Base-by-base conservation (phyloP, 1,140 invertebrate genomes). In the Bombus soroeensis region DNA sequence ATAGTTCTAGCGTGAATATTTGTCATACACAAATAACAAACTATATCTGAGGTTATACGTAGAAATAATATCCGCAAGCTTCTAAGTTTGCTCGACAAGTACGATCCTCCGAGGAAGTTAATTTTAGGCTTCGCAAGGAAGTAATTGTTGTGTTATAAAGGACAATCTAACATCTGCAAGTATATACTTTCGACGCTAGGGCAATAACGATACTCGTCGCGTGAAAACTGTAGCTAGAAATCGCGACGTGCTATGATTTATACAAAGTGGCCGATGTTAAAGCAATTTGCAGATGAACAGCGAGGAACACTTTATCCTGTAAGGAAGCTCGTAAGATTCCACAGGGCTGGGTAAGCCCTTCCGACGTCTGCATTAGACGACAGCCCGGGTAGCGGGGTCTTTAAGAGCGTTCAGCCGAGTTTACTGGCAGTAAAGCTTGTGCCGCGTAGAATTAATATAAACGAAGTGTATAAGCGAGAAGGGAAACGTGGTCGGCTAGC, bases 401-500 rank as follows among this genome's bases (percentile, higher is more conserved):
- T 85, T 80, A 80, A 80, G 68, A 76, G 76, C 22, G 77, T 72
- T 85, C 76, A 47, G 39, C 25, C 32, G 68, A 62, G 83, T 80
- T 85, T 85, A 85, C 83, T 37, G 76, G 47, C 68, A 77, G 83
- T 80, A 85, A 85, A 85, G 76, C 76, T 68, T 72, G 41, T 41
- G 39, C 25, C 76, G 47, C 47, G 76, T 70, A 41, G 83, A 85
- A 85, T 85, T 85, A 85, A 85, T 85, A 85, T 80, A 71, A 85
- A 85, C 83, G 83, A 80, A 85, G 83, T 62, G 68, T 80, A 62
- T 32, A 72, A 80, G 83, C 66, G 57, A 62, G 76, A 80, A 72
- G 79, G 68, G 83, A 62, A 71, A 70, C 76, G 66, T n/a, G 66
- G 75, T 39, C 28, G 75, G 75, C 34, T 71, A 28, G 47, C 39